Evolutionary conservation across 2,113 vertebrate species (phyloP).

Genomic region (Toxostoma redivivum): DNA sequence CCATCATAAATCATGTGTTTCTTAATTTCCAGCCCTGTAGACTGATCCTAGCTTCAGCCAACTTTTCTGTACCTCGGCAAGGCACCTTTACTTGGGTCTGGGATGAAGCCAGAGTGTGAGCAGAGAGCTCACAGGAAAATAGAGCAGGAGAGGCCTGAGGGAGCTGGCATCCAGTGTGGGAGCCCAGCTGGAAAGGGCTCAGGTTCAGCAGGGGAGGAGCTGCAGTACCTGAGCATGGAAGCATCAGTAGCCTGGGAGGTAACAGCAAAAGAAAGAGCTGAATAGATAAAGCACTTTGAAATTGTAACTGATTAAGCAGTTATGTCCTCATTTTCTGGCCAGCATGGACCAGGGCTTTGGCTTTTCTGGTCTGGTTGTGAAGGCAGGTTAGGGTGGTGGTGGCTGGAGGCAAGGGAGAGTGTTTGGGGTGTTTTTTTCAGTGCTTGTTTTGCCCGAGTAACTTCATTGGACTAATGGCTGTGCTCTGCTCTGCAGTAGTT

Average conservation of each 20-base stretch:
- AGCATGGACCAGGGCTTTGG: not conserved
- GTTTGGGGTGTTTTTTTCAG: not conserved
- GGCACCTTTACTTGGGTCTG: constrained; percentile 18
- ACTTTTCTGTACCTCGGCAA: not conserved
- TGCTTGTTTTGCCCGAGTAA: not conserved
- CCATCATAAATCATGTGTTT: not conserved
- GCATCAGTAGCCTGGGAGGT: not conserved
- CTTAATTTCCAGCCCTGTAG: not conserved
- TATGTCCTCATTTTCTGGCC: not conserved
- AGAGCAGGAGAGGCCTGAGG: not conserved
- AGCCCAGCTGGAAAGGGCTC: constrained; percentile 17
- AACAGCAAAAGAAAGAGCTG: not conserved
- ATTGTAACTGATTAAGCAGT: not conserved
- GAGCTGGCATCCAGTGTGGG: not conserved
- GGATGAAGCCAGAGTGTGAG: not conserved
- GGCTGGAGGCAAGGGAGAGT: not conserved
- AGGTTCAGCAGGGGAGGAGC: not conserved
- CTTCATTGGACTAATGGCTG: not conserved
- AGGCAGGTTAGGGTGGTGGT: not conserved
- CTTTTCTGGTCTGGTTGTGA: not conserved
- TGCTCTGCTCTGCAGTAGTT: not conserved
- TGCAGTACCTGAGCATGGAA: not conserved
- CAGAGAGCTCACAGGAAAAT: not conserved
- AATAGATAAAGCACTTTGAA: not conserved
- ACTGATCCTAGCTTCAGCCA: not conserved